These are phyloP conservation scores for Anastrepha obliqua DNA, from an alignment of 1,140 invertebrate species.

Conservation along the genomic window DNA sequence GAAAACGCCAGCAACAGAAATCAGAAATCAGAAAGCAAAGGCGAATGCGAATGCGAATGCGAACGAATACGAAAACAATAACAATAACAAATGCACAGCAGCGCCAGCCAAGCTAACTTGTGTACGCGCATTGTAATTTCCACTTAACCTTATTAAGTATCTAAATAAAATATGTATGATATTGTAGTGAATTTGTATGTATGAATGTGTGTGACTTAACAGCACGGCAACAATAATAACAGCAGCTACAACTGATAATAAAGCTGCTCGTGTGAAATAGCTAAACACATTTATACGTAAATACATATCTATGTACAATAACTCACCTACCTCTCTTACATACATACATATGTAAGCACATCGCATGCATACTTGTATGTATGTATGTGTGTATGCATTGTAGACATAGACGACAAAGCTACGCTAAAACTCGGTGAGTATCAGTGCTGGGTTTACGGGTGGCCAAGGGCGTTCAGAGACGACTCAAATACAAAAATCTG, in stretches of 20 bases:
- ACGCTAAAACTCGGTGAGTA: neutral
- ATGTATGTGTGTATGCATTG: neutral
- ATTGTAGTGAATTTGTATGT: neutral
- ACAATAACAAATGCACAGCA: slow-evolving; percentile 8
- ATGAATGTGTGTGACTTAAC: neutral
- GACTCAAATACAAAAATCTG: slow-evolving; percentile 2
- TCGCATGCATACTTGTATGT: neutral
- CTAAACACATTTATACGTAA: neutral
- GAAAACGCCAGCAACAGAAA: slow-evolving; percentile 4
- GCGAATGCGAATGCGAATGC: neutral
- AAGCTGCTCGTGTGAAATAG: slow-evolving; percentile 24
- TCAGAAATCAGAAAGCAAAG: neutral
- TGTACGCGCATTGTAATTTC: slow-evolving; percentile 39
- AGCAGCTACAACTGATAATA: slow-evolving; percentile 15
- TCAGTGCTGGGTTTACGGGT: neutral
- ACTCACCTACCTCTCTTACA: neutral
- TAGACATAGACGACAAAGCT: neutral
- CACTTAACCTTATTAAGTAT: slow-evolving; percentile 47
- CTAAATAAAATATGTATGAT: slow-evolving; percentile 41
- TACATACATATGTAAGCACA: neutral
- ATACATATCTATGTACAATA: neutral
- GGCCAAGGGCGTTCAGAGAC: neutral
- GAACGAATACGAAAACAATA: neutral
- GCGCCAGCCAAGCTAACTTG: neutral
- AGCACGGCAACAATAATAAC: slow-evolving; percentile 2